Base-by-base conservation (phyloP, 2,113 vertebrate genomes). In the Neolamprologus falcicula region DNA sequence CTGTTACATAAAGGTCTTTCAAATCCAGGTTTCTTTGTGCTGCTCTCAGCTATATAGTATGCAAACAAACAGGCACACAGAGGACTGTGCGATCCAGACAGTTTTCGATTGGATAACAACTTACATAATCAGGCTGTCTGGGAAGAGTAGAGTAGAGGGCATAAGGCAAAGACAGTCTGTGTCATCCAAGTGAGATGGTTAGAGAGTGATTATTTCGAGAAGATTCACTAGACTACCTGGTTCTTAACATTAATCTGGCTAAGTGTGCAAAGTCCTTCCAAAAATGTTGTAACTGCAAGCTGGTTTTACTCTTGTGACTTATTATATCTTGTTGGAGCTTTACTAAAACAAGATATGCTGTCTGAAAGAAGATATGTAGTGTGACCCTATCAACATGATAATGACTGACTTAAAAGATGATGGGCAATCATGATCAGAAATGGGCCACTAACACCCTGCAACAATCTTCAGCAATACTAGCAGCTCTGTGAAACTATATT, bases 81-180 rank as follows among this genome's bases (percentile, higher is more conserved):
- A 86, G 93, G 91, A 93, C 94, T 87, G 82, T 28, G 91, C 47
- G 50, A 92, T 92, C 92, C 94, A 95, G 92, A 93, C 92, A 89
- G 89, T 35, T 89, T 95, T 94, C 54, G 90, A 95, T 95, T 96
- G 95, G 93, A 96, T 95, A 96, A 96, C 94, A 94, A 90, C 94
- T 96, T 96, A 96, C 90, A 92, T 96, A 96, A 96, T 93, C 93
- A 81, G 88, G 85, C 91, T 86, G 94, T 94, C 94, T 91, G 91
- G 92, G 92, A 92, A 92, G 91, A 90, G 92, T 92, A 83, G 90
- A 92, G 92, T 86, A 92, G 90, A 93, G 93, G 92, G 91, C 92
- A 93, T 10, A 83, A 90, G 88, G 93, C 93, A 93, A 86, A 92
- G 90, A 83, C 87, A 90, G 85, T 89, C 81, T 47, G 86, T 90